These are phyloP conservation scores for Chymomyza procnemis DNA, from an alignment of 2,888 invertebrate species.

Conservation along the genomic window DNA sequence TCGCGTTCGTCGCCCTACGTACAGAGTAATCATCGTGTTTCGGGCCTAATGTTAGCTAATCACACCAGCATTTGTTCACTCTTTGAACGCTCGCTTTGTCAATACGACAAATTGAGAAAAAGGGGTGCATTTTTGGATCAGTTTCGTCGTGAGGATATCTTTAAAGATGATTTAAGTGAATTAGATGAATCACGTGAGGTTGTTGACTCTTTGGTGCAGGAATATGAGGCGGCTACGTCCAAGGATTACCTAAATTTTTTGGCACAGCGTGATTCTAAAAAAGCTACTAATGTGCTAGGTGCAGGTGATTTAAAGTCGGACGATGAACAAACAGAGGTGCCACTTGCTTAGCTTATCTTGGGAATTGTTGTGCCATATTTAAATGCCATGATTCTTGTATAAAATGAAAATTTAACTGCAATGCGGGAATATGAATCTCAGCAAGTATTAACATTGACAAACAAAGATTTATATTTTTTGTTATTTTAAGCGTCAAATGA, in stretches of 20 bases:
- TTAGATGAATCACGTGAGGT: slow-evolving; percentile 94
- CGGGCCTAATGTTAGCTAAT: slow-evolving; percentile 98
- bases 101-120: slow-evolving; percentile 96
- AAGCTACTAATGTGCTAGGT: too few species aligned
- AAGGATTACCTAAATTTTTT: slow-evolving; percentile 87
- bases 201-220: slow-evolving; percentile 94
- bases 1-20: slow-evolving; percentile 97
- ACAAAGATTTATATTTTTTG: background rate
- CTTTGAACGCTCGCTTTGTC: slow-evolving; percentile 93
- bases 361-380: slow-evolving; percentile 15
- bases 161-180: slow-evolving; percentile 93
- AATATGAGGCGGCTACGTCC: slow-evolving; percentile 96
- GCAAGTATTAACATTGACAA: slow-evolving; percentile 26
- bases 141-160: slow-evolving; percentile 97
- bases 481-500: background rate
- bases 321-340: slow-evolving; percentile 21
- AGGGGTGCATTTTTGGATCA: slow-evolving; percentile 98
- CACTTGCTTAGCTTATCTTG: background rate
- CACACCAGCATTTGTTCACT: slow-evolving; percentile 98
- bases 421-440: slow-evolving; percentile 40
- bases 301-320: slow-evolving; percentile 27
- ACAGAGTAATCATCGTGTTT: slow-evolving; percentile 95
- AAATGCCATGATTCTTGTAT: slow-evolving; percentile 19
- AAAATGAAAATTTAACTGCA: slow-evolving; percentile 13
- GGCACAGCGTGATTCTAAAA: slow-evolving; percentile 19